Evolutionary conservation across 2,888 invertebrate genomes (phyloP).

Genomic region (Cybosia mesomella): DNA sequence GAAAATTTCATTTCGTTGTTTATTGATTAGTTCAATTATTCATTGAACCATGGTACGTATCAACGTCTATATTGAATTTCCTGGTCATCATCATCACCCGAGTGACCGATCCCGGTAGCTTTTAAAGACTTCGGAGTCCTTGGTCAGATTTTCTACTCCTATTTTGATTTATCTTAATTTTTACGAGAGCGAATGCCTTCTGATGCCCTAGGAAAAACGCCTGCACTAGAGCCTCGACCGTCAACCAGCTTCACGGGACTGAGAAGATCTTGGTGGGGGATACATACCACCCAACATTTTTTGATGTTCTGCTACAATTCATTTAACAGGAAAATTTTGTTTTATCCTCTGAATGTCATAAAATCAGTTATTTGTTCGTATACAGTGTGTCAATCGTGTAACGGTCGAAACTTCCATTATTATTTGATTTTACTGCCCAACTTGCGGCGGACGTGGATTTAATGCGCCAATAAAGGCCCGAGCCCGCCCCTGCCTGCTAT

Average conservation of each 20-base stretch:
- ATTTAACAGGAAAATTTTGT: conserved; percentile 4
- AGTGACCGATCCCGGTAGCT: too few relatives aligned
- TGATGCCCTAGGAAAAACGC: too few relatives aligned
- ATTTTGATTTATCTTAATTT: too few relatives aligned
- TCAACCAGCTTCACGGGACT: too few relatives aligned
- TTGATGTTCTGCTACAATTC: neutral
- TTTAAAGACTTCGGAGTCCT: too few relatives aligned
- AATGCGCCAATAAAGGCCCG: conserved; percentile 45
- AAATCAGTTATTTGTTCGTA: conserved; percentile 26
- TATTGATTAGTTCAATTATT: neutral
- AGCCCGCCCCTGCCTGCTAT: conserved; percentile 31
- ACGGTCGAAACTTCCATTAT: conserved; percentile 40
- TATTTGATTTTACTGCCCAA: conserved; percentile 53
- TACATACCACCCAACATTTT: too few relatives aligned
- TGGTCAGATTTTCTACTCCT: too few relatives aligned
- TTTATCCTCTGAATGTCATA: conserved; percentile 19
- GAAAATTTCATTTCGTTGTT: neutral
- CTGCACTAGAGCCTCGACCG: too few relatives aligned
- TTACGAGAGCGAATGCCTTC: too few relatives aligned
- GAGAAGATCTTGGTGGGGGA: too few relatives aligned
- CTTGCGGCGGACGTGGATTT: conserved; percentile 48
- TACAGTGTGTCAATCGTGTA: conserved; percentile 37
- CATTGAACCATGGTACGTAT: neutral
- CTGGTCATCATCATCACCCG: neutral
- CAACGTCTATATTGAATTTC: neutral